A percentile compares a stretch with the other conserved stretches of the same genome.
Conservation (phyloP, 2,797 vertebrate genomes). For the Anguilla obscura region DNA sequence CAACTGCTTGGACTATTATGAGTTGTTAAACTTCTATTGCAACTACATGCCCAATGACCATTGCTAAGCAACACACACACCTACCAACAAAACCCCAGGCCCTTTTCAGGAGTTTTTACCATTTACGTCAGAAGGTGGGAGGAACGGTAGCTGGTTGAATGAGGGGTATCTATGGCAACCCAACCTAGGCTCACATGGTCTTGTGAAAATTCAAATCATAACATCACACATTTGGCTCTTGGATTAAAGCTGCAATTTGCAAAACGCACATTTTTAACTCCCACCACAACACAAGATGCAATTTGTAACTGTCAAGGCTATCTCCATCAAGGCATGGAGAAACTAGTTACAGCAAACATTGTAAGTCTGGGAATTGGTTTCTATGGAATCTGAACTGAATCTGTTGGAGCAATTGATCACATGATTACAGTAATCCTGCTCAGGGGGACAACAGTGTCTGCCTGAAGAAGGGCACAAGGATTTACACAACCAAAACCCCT, state of each 20-base stretch:
- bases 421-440: background rate
- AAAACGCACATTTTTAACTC: background rate
- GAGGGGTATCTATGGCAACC: slow-evolving; percentile 28
- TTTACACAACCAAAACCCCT: background rate
- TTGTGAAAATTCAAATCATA: background rate
- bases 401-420: background rate
- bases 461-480: background rate
- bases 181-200: slow-evolving; percentile 4
- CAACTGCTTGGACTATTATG: slow-evolving; percentile 13
- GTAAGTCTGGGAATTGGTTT: background rate
- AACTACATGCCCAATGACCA: slow-evolving; percentile 41
- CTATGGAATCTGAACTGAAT: background rate
- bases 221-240: background rate
- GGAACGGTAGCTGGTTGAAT: background rate
- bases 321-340: background rate
- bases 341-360: background rate
- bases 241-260: background rate
- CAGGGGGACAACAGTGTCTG: background rate
- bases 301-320: background rate
- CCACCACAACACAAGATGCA: background rate
- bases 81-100: slow-evolving; percentile 41
- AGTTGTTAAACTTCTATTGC: slow-evolving; percentile 18
- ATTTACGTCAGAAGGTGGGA: slow-evolving; percentile 57
- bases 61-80: slow-evolving; percentile 59
- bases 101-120: slow-evolving; percentile 42